A percentile compares a stretch with the other conserved stretches of the same genome.
Evolutionary conservation across 1,140 invertebrate genomes (phyloP).

Genomic region (Portunus trituberculatus): DNA sequence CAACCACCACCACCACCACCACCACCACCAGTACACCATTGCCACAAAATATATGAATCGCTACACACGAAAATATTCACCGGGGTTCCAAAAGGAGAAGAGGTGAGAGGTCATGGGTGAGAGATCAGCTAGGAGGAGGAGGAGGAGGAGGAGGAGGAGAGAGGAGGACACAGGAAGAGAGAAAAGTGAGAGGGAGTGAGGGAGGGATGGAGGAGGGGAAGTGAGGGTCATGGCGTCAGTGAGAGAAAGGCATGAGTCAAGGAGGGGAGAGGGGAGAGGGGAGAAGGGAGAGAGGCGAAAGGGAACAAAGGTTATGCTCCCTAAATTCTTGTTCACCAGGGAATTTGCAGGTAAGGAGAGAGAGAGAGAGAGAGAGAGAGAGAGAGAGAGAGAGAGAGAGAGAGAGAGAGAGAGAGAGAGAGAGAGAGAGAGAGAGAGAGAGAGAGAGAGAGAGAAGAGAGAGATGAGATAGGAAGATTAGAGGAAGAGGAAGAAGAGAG

Average conservation of each 20-base stretch:
- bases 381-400: too few relatives aligned
- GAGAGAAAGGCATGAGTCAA: background rate
- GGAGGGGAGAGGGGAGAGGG: background rate
- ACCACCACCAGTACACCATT: too few relatives aligned
- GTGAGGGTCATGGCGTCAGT: background rate
- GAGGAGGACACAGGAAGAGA: background rate
- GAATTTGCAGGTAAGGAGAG: too few relatives aligned
- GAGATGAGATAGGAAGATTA: too few relatives aligned
- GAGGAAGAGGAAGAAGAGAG: too few relatives aligned
- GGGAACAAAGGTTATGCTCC: background rate
- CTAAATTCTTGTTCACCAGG: background rate
- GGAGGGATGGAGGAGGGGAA: background rate
- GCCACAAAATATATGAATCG: too few relatives aligned
- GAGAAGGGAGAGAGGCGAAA: background rate
- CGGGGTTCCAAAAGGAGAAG: too few relatives aligned
- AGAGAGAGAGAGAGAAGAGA: background rate
- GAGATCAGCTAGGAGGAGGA: background rate
- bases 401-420: too few relatives aligned
- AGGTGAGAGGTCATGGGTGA: constrained; percentile 16
- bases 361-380: background rate
- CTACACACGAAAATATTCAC: too few relatives aligned
- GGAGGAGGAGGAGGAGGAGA: background rate
- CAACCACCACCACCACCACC: too few relatives aligned
- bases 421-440: too few relatives aligned
- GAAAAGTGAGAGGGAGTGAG: background rate